Evolutionary conservation across 2,797 vertebrate species (phyloP), one percentile per base, ranked within the genome.

Genomic region (Xiphorhynchus erythropygius): DNA sequence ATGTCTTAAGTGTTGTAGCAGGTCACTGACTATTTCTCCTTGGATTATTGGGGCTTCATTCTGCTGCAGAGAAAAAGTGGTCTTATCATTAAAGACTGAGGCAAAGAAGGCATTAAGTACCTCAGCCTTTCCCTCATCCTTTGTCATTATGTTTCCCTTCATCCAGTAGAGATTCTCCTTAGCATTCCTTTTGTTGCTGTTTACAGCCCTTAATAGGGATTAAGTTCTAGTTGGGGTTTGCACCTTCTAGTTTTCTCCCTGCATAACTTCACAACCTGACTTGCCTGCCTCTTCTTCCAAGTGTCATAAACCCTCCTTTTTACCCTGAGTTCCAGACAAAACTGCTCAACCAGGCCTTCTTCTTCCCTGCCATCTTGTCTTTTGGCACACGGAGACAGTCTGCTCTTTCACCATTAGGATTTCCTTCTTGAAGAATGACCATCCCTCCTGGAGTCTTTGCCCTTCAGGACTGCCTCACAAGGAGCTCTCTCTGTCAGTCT

Each of bases 311-410:
- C 12, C 19, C 11, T 42, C 9, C 2, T 18, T 65, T 65, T 44
- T 44, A 8, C 13, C 32, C 53, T 17, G 24, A 78, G 52, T 83
- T 83, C 5, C 11, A 39, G 18, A 14, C 5, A 44, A 67, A 77
- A 33, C 9, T 33, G 6, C 33, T 71, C 53, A 78, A 27, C 5
- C 28, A 44, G 18, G 7, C 25, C 44, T 70, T 39, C 21, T 65
- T 53, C 27, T 71, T 71, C n/a, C 7, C 39, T 62, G 5, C 3
- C 14, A 6, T 41, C 44, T 59, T 39, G 16, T 60, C 18, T 52
- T 81, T 81, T 55, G 21, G 25, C 11, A 32, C 15, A 44, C 5
- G 1, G 12, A 2, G 9, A 33, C 5, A 9, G 4, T 0, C 0
- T 10, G 5, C 5, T 68, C 7, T 3, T 60, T 53, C 15, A 14